Percentiles rank a stretch among this genome's conserved stretches.
Conservation (phyloP, 2,888 invertebrate species). For the Catocala fraxini region DNA sequence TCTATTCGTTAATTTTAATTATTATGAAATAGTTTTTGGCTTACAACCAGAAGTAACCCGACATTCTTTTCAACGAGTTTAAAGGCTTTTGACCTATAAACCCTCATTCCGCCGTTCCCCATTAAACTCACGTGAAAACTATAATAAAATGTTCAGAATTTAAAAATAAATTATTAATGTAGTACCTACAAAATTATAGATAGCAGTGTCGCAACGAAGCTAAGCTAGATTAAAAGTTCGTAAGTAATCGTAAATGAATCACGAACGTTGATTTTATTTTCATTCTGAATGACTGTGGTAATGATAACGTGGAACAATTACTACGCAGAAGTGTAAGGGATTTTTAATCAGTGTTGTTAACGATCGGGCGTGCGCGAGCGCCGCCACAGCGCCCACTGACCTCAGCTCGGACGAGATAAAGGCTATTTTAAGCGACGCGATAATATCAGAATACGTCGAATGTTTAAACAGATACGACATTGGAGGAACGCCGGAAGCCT, state of each 20-base stretch:
- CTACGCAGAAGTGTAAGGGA: constrained; percentile 64
- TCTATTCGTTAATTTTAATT: background rate
- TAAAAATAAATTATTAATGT: constrained; percentile 32
- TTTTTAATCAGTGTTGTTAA: constrained; percentile 76
- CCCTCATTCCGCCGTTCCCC: constrained; percentile 2
- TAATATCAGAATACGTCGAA: constrained; percentile 81
- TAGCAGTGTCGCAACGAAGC: constrained; percentile 3
- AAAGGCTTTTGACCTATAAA: constrained; percentile 9
- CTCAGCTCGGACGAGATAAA: constrained; percentile 84
- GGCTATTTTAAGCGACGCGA: constrained; percentile 82
- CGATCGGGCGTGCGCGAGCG: constrained; percentile 68
- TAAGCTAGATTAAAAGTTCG: constrained; percentile 28
- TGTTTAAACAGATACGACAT: constrained; percentile 75
- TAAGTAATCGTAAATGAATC: constrained; percentile 29
- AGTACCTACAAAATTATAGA: constrained; percentile 18
- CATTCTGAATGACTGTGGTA: constrained; percentile 45
- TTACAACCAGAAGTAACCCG: constrained; percentile 1
- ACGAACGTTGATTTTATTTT: constrained; percentile 31
- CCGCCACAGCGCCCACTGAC: constrained; percentile 82
- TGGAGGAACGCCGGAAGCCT: constrained; percentile 77
- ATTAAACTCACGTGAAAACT: constrained; percentile 16
- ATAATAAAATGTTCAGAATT: constrained; percentile 20
- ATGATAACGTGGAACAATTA: constrained; percentile 62
- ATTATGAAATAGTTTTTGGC: constrained; percentile 9
- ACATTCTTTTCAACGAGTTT: constrained; percentile 3